These are phyloP conservation scores for Potamilus streckersoni DNA, from an alignment of 1,140 invertebrate genomes.

Conservation along the genomic window DNA sequence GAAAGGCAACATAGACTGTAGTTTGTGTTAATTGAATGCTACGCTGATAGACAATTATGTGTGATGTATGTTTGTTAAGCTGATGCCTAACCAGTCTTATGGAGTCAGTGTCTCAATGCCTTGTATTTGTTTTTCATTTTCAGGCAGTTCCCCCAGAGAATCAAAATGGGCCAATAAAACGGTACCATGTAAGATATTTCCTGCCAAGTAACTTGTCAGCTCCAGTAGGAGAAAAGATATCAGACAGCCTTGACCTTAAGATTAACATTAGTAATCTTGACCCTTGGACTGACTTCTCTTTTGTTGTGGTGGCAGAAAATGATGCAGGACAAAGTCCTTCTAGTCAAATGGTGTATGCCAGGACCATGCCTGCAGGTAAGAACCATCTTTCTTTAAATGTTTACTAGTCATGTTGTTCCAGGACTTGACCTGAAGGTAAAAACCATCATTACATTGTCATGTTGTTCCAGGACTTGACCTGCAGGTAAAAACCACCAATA, in stretches of 20 bases:
- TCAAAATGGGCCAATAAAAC: constrained; percentile 31
- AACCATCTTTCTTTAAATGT: too few species aligned
- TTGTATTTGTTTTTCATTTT: background rate
- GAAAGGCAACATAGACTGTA: too few species aligned
- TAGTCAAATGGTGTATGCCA: constrained; percentile 14
- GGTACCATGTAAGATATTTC: constrained; percentile 27
- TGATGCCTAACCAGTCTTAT: too few species aligned
- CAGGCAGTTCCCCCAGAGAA: constrained; percentile 21
- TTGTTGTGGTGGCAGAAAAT: constrained; percentile 26
- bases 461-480: too few species aligned
- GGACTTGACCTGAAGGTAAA: too few species aligned
- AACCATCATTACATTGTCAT: too few species aligned
- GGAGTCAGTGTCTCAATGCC: background rate
- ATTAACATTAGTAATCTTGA: constrained; percentile 28
- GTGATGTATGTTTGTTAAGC: too few species aligned
- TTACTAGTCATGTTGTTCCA: too few species aligned
- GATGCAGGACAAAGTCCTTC: constrained; percentile 6
- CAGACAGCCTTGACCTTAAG: constrained; percentile 28
- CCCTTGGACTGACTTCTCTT: constrained; percentile 26
- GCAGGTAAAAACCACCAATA: too few species aligned
- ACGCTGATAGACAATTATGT: too few species aligned
- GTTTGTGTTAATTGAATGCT: too few species aligned
- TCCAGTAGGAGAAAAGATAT: constrained; percentile 11
- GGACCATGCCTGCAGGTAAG: constrained; percentile 22
- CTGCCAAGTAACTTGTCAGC: constrained; percentile 14